A percentile compares a stretch with the other conserved stretches of the same genome.
Evolutionary conservation across 2,888 invertebrate genomes (phyloP).

Genomic region (Anoplius nigerrimus): DNA sequence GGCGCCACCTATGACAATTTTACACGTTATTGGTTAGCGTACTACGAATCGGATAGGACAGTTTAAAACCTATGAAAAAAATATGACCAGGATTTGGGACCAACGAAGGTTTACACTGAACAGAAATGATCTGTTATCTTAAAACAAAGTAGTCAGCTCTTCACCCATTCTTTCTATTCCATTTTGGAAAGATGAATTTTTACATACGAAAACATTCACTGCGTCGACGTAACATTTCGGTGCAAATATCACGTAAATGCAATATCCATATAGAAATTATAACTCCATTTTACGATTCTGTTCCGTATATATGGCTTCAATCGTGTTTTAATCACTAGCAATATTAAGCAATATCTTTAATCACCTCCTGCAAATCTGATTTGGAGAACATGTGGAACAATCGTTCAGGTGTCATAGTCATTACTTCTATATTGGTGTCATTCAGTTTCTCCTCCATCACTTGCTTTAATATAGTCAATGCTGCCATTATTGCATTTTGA

Average conservation of each 20-base stretch:
- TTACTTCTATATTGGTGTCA: conserved; percentile 97
- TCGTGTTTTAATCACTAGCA: background rate
- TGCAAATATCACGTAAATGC: conserved; percentile 35
- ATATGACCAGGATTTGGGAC: no score
- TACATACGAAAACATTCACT: conserved; percentile 32
- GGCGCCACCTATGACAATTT: background rate
- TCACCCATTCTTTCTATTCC: conserved; percentile 13
- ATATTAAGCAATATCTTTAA: conserved; percentile 82
- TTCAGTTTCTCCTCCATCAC: conserved; percentile 99
- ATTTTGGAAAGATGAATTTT: conserved; percentile 25
- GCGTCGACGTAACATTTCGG: conserved; percentile 27
- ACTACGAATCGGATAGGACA: no score
- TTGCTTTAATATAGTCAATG: conserved; percentile 96
- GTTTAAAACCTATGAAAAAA: no score
- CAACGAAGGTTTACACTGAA: no score
- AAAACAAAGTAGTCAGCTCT: no score
- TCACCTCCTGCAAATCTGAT: conserved; percentile 93
- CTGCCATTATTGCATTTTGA: conserved; percentile 92
- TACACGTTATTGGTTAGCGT: no score
- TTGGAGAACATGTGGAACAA: conserved; percentile 93
- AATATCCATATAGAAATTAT: conserved; percentile 36
- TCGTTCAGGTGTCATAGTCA: conserved; percentile 90
- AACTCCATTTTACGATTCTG: background rate
- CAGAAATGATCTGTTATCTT: no score
- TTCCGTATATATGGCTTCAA: no score